Evolutionary conservation across 2,888 invertebrate species (phyloP).

Genomic region (Tanytarsus gracilentus): DNA sequence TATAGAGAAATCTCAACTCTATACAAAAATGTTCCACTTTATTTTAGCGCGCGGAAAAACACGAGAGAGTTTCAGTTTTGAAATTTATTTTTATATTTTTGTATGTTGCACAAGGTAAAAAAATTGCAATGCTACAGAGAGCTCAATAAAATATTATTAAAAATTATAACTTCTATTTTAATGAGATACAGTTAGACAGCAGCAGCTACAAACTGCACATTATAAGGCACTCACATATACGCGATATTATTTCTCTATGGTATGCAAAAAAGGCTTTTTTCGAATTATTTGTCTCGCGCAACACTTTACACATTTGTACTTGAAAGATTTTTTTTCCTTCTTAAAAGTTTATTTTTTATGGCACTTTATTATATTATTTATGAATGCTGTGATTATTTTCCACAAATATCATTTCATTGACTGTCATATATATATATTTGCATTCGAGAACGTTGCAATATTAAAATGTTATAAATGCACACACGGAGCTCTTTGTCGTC

Average conservation of each 20-base stretch:
- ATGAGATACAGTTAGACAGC: neutral
- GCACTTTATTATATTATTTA: slow-evolving; percentile 8
- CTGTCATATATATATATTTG: neutral
- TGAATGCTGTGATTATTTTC: neutral
- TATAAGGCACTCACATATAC: neutral
- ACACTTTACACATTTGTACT: neutral
- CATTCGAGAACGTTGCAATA: too few species aligned
- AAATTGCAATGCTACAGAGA: neutral
- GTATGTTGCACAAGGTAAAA: too few species aligned
- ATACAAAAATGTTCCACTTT: too few species aligned
- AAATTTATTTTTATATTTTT: too few species aligned
- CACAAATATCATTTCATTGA: slow-evolving; percentile 9
- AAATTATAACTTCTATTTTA: neutral
- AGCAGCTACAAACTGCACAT: neutral
- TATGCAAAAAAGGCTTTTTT: too few species aligned
- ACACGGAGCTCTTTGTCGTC: neutral
- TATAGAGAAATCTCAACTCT: too few species aligned
- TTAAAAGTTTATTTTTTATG: neutral
- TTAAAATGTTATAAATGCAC: neutral
- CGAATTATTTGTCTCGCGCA: neutral
- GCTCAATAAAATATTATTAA: neutral
- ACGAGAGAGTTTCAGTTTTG: neutral
- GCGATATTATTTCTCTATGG: neutral
- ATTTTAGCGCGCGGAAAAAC: neutral
- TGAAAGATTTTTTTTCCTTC: slow-evolving; percentile 1